Percentiles rank a stretch among this genome's conserved stretches.
Evolutionary conservation across 2,113 vertebrate species (phyloP).

Genomic region (Pelobates fuscus): DNA sequence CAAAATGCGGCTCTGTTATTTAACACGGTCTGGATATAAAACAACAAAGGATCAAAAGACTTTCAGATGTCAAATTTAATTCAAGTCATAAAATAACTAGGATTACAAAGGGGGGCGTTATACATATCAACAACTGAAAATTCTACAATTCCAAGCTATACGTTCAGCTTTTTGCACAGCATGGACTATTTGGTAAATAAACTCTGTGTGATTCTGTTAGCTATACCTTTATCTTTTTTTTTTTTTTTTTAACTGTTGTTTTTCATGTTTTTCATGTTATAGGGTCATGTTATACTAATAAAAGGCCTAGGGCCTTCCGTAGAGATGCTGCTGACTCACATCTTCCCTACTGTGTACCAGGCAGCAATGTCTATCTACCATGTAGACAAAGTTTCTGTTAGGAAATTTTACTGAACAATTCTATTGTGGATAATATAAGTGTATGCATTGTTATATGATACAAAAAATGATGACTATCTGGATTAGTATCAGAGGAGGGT

Average conservation of each 20-base stretch:
- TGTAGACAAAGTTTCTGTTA: background rate
- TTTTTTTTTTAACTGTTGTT: background rate
- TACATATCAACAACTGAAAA: background rate
- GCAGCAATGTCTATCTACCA: background rate
- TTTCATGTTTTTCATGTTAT: background rate
- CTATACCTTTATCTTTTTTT: background rate
- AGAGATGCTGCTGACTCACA: constrained; percentile 4
- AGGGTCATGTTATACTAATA: background rate
- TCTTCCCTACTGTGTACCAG: background rate
- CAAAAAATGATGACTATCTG: too few species aligned
- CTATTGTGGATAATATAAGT: too few species aligned
- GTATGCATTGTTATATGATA: too few species aligned
- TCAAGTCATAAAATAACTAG: constrained; percentile 17
- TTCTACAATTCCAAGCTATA: background rate
- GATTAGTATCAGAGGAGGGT: too few species aligned
- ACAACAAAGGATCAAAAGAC: constrained; percentile 39
- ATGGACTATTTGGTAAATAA: background rate
- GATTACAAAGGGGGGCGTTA: background rate
- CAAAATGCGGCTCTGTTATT: background rate
- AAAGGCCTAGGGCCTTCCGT: background rate
- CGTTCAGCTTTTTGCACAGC: background rate
- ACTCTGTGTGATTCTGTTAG: background rate
- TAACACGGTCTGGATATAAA: constrained; percentile 8
- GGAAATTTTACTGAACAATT: too few species aligned
- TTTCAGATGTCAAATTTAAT: constrained; percentile 36